Evolutionary conservation across 2,113 vertebrate species (phyloP), one percentile per base, ranked within the genome.

Genomic region (Mormyrus lacerda): DNA sequence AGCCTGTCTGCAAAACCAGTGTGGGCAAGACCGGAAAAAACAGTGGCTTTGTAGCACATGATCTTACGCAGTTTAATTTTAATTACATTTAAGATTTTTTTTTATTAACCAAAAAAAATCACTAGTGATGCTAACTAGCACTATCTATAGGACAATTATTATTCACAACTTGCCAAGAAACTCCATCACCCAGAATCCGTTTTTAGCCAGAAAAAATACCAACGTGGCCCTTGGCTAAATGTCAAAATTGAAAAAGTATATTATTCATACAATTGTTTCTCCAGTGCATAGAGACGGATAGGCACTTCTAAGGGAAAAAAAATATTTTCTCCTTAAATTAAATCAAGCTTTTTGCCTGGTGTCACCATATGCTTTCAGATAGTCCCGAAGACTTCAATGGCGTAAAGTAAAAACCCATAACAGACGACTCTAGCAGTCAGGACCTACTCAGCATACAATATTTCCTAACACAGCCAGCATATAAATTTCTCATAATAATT

Each of bases 401-500:
- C 24, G 4, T n/a, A 21, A 85, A 39, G 31, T 79, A 35, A 35
- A 17, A 79, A n/a, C n/a, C 35, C 15, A 2, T 19, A 39, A 17
- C 35, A 79, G 15, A 79, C 3, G 31, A 79, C 11, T 79, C 15
- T 19, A 19, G 35, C 73, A 17, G 73, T 79, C 73, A 79, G 35
- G 13, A 42, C 31, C 31, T 79, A 35, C 6, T 79, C 35, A 79
- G 35, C 73, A 79, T 42, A 19, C 15, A 2, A 79, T 42, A 79
- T 79, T 79, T 42, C 15, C 73, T 42, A 79, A 19, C 73, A 42
- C 39, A 2, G 73, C 35, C 73, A 39, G 19, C 73, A 79, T 39
- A 42, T 39, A 79, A 79, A 79, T 79, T 79, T 79, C 73, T 79
- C 73, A 79, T 79, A 39, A 79, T 79, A 79, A 42, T 79, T 39